Evolutionary conservation across 2,888 invertebrate genomes (phyloP).

Genomic region (Platerodrilus igneus): DNA sequence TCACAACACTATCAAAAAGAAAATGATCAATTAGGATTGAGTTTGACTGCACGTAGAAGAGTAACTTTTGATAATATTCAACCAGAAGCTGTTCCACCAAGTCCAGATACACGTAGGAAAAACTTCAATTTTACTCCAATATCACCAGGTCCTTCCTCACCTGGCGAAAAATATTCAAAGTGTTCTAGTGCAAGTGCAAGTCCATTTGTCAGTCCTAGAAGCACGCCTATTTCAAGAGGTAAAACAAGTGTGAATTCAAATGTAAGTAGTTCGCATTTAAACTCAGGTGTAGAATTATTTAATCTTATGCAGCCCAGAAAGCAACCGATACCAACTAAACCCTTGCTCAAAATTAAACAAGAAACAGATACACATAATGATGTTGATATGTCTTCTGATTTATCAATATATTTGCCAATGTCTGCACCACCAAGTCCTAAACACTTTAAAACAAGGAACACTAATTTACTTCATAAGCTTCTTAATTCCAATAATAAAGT

Average conservation of each 20-base stretch:
- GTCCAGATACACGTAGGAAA: constrained; percentile 71
- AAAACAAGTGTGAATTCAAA: constrained; percentile 56
- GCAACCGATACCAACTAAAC: constrained; percentile 21
- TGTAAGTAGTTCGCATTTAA: constrained; percentile 37
- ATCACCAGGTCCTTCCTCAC: constrained; percentile 71
- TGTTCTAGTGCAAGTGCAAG: constrained; percentile 67
- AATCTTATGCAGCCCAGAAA: constrained; percentile 22
- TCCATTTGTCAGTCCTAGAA: constrained; percentile 78
- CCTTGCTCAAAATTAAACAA: constrained; percentile 34
- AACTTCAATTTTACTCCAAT: constrained; percentile 85
- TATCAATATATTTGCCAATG: constrained; percentile 48
- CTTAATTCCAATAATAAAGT: constrained; percentile 50
- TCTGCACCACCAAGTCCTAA: constrained; percentile 69
- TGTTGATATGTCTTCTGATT: constrained; percentile 16
- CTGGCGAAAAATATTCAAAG: constrained; percentile 52
- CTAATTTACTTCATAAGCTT: constrained; percentile 46
- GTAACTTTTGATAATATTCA: constrained; percentile 55
- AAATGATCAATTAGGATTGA: constrained; percentile 9
- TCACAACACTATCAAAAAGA: constrained; percentile 2
- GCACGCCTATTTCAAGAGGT: constrained; percentile 67
- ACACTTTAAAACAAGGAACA: constrained; percentile 34
- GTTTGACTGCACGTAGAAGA: constrained; percentile 44
- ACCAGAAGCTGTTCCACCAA: constrained; percentile 58
- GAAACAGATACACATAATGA: constrained; percentile 37
- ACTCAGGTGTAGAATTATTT: constrained; percentile 22